A percentile compares a stretch with the other conserved stretches of the same genome.
Conservation (phyloP, 2,888 invertebrate species). For the Caenorhabditis sulstoni region DNA sequence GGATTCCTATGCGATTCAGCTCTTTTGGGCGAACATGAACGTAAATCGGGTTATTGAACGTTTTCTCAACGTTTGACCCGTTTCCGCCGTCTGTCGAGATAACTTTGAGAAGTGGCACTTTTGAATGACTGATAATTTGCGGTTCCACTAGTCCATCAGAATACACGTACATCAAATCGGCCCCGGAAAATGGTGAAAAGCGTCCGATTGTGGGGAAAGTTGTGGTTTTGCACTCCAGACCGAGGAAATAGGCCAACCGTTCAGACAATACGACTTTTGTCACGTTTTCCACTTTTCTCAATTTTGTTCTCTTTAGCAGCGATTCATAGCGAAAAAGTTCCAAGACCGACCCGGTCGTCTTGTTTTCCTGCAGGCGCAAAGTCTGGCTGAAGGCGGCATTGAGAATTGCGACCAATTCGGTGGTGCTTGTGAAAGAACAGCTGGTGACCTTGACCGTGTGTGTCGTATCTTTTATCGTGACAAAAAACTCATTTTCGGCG, state of each 20-base stretch:
- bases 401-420: no score
- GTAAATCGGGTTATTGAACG: conserved; percentile 13
- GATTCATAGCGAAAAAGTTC: not conserved
- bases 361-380: no score
- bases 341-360: no score
- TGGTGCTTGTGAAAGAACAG: no score
- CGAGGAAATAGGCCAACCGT: no score
- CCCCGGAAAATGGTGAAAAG: conserved; percentile 10
- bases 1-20: not conserved
- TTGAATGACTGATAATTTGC: conserved; percentile 18
- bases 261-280: conserved; percentile 2
- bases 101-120: conserved; percentile 23
- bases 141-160: conserved; percentile 27
- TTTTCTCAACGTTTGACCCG: conserved; percentile 16
- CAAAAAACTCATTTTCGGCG: conserved; percentile 31
- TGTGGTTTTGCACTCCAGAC: no score
- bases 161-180: conserved; percentile 33
- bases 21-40: conserved; percentile 1
- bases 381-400: no score
- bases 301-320: not conserved
- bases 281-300: not conserved
- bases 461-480: not conserved
- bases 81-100: not conserved
- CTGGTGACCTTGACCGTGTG: not conserved
- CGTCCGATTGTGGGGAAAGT: no score